Evolutionary conservation across 1,140 invertebrate genomes (phyloP), one percentile per base, ranked within the genome.

Genomic region (Apis laboriosa): DNA sequence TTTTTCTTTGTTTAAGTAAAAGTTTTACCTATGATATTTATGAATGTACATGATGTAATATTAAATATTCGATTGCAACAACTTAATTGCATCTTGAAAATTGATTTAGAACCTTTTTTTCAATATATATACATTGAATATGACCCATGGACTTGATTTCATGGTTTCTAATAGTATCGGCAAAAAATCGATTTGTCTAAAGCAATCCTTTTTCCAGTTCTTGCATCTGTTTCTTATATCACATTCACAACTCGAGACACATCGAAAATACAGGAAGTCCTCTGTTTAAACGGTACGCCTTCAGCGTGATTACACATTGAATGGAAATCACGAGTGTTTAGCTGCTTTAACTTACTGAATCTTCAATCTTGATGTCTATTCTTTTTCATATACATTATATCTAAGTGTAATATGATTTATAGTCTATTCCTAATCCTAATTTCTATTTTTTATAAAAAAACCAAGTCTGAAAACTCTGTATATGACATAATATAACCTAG

Each of bases 151-250:
- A 17, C 19, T 82, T 28, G 24, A 76, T 81, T 60, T 24, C 2
- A 9, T 85, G 75, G 84, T 55, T 71, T 84, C 81, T 85, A 66
- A 87, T 83, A 66, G 63, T 77, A 86, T 77, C 71, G 24, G 55
- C 11, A 15, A 70, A 84, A 79, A 88, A 88, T 89, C 80, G 24
- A 56, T 51, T 80, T 79, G 76, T 75, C 66, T 86, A 85, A 63
- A 21, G 74, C 66, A 28, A 82, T 78, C 53, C 24, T 28, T 66
- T 68, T 66, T 68, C 49, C 60, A 60, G 51, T 80, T 86, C 51
- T 83, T 68, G 72, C 75, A 55, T 78, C 76, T 64, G 77, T 73
- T 49, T 86, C 71, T 86, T 87, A 84, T 85, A 86, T 86, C 76
- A 61, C 66, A 79, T 74, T 61, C 80, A 49, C 43, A 28, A 51